These are phyloP conservation scores for Odontothrips loti DNA, from an alignment of 2,888 invertebrate genomes.

Conservation along the genomic window DNA sequence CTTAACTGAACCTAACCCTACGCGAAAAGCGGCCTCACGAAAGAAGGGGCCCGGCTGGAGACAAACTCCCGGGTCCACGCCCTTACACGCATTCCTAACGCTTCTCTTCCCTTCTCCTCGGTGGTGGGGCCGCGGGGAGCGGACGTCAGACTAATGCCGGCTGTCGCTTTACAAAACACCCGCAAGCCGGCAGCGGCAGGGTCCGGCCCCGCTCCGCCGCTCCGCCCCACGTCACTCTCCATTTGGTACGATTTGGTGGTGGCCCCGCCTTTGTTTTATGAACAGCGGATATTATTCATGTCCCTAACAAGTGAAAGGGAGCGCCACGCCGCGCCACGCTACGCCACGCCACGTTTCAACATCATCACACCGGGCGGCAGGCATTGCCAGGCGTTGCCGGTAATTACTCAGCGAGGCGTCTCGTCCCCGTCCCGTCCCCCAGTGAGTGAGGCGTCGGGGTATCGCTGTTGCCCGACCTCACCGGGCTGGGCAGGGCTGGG, in stretches of 20 bases:
- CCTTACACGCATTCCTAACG: too few relatives aligned
- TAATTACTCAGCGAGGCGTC: neutral
- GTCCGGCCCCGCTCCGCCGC: too few relatives aligned
- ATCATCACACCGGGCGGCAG: neutral
- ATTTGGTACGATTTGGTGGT: neutral
- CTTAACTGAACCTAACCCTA: too few relatives aligned
- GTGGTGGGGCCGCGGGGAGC: too few relatives aligned
- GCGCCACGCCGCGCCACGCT: neutral
- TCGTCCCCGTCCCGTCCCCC: neutral
- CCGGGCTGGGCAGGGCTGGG: neutral
- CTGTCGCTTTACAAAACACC: too few relatives aligned
- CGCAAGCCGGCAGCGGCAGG: too few relatives aligned
- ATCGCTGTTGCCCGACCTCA: neutral
- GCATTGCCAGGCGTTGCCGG: neutral
- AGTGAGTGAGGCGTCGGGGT: neutral
- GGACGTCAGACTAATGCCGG: too few relatives aligned
- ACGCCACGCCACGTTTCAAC: neutral
- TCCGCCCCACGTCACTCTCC: too few relatives aligned
- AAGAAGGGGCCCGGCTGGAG: too few relatives aligned
- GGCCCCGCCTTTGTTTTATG: neutral
- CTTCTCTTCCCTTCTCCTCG: too few relatives aligned
- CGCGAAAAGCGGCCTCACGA: too few relatives aligned
- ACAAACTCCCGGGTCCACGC: too few relatives aligned
- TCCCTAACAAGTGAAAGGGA: slow-evolving; percentile 19
- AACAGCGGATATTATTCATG: slow-evolving; percentile 16